A percentile compares a stretch with the other conserved stretches of the same genome.
phyloP scores from a whole-genome alignment of 2,797 vertebrate species.

The Setipinna tenuifilis region DNA sequence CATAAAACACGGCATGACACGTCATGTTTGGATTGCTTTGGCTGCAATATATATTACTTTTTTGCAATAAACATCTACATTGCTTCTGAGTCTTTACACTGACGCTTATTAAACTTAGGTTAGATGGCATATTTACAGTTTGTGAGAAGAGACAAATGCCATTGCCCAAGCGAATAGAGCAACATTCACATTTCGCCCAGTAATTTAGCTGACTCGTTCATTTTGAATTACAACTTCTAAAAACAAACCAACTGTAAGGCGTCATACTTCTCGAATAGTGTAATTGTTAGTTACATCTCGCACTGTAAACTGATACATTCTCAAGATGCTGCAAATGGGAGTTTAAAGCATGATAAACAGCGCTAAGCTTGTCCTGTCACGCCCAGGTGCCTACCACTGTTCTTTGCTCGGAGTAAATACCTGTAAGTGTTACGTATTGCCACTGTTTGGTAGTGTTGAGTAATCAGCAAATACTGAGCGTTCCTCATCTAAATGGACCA shows the following conservation, averaged over 20 bases:
- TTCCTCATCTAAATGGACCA: slow-evolving; percentile 17
- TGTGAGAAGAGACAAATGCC: background rate
- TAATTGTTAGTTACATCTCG: background rate
- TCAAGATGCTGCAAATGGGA: background rate
- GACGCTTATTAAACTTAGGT: background rate
- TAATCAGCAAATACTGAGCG: slow-evolving; percentile 25
- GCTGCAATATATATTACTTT: background rate
- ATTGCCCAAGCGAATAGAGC: slow-evolving; percentile 1
- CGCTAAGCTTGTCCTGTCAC: slow-evolving; percentile 57
- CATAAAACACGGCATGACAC: background rate
- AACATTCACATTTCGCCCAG: background rate
- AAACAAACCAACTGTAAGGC: slow-evolving; percentile 19
- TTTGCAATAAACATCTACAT: background rate
- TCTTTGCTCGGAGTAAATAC: slow-evolving; percentile 29
- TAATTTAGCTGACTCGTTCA: background rate
- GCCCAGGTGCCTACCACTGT: slow-evolving; percentile 33
- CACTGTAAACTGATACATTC: slow-evolving; percentile 14
- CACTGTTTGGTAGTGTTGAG: slow-evolving; percentile 29
- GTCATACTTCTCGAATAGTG: background rate
- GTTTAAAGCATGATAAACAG: slow-evolving; percentile 48
- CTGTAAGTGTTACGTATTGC: slow-evolving; percentile 23
- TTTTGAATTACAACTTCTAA: slow-evolving; percentile 11
- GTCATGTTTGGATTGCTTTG: slow-evolving; percentile 2
- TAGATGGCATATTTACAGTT: slow-evolving; percentile 6
- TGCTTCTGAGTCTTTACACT: background rate